These are phyloP conservation scores for Puffinus mauretanicus DNA, from an alignment of 2,113 vertebrate species.

Conservation along the genomic window DNA sequence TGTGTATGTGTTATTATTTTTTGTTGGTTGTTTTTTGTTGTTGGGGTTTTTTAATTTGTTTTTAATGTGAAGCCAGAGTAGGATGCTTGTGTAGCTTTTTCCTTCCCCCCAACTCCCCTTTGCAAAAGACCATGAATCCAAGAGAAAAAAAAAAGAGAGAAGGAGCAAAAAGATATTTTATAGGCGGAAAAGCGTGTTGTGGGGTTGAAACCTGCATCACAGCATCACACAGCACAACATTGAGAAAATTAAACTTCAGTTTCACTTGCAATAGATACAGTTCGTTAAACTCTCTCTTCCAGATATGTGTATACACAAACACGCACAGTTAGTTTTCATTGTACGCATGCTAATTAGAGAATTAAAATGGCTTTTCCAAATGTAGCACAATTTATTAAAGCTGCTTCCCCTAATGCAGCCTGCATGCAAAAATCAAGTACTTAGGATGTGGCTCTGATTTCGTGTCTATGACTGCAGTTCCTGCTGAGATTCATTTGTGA, in stretches of 20 bases:
- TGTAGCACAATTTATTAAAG: background rate
- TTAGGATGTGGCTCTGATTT: background rate
- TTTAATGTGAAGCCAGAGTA: background rate
- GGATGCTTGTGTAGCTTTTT: background rate
- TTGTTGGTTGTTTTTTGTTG: background rate
- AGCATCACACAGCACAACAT: background rate
- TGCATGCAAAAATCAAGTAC: background rate
- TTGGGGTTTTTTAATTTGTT: background rate
- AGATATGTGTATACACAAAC: background rate
- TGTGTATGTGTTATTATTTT: background rate
- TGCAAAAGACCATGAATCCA: background rate
- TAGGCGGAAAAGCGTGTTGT: background rate
- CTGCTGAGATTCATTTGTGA: background rate
- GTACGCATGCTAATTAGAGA: background rate
- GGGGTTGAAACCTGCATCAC: background rate
- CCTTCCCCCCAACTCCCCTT: background rate
- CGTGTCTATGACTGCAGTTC: background rate
- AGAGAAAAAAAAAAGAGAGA: background rate
- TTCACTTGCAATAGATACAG: background rate
- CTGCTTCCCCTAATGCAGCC: background rate
- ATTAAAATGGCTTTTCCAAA: slow-evolving; percentile 21
- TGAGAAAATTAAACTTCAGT: background rate
- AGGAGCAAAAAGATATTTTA: background rate
- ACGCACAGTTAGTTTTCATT: background rate
- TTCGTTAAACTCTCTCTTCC: background rate